These are phyloP conservation scores for Teleopsis dalmanni DNA, from an alignment of 1,140 invertebrate species.

Conservation along the genomic window DNA sequence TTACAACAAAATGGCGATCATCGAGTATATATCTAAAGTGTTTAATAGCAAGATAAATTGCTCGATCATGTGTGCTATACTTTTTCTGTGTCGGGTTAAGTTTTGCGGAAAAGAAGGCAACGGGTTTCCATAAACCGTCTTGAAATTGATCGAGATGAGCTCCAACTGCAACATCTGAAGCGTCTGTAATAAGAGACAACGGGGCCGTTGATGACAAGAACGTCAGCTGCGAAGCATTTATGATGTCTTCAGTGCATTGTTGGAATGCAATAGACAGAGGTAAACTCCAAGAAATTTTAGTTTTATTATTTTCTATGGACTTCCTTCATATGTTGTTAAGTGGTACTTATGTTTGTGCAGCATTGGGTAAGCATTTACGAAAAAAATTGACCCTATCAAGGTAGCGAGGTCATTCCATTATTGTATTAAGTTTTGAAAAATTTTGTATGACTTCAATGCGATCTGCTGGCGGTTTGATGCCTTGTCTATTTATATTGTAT, in stretches of 20 bases:
- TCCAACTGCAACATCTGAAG: conserved; percentile 31
- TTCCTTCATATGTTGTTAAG: background rate
- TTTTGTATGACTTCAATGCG: background rate
- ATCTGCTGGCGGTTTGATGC: background rate
- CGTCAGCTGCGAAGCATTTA: background rate
- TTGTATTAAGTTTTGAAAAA: background rate
- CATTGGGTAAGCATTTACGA: background rate
- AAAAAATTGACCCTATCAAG: background rate
- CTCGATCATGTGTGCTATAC: conserved; percentile 4
- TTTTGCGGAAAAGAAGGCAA: conserved; percentile 39
- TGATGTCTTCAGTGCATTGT: background rate
- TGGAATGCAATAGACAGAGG: background rate
- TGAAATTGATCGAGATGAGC: conserved; percentile 34
- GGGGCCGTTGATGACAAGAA: background rate
- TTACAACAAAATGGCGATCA: background rate
- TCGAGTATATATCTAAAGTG: background rate
- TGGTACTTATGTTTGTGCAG: background rate
- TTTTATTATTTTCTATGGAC: background rate
- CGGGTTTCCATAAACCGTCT: conserved; percentile 25
- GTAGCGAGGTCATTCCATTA: background rate
- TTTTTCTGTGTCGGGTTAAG: background rate
- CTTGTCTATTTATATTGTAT: background rate
- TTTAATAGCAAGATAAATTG: background rate
- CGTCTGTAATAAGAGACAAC: conserved; percentile 12
- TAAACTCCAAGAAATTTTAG: background rate